These are phyloP conservation scores for Caenorhabditis imperialis DNA, from an alignment of 2,888 invertebrate genomes.

Conservation along the genomic window DNA sequence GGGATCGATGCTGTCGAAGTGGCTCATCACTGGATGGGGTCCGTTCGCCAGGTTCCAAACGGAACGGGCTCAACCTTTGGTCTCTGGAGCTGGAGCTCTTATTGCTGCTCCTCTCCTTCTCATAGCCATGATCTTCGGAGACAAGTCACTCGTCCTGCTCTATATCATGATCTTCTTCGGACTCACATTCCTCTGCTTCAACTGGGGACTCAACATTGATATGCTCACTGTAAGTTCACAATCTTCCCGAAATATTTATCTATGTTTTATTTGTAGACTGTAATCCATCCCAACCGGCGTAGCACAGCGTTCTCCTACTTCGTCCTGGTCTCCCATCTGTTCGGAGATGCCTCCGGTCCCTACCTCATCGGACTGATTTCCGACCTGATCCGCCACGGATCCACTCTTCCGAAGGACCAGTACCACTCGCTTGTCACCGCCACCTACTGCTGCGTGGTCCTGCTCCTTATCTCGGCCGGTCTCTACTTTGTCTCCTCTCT, in stretches of 20 bases:
- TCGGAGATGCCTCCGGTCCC: constrained; percentile 99
- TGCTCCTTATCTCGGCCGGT: constrained; percentile 52
- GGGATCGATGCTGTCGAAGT: constrained; percentile 85
- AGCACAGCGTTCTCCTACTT: constrained; percentile 98
- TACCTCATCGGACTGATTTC: constrained; percentile 87
- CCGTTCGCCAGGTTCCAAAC: constrained; percentile 59
- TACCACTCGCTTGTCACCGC: constrained; percentile 60
- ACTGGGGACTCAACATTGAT: constrained; percentile 98
- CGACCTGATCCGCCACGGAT: constrained; percentile 67
- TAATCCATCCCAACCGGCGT: constrained; percentile 93
- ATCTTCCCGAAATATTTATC: background rate
- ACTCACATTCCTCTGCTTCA: constrained; percentile 87
- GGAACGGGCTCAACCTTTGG: constrained; percentile 80
- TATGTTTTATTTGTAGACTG: constrained; percentile 86
- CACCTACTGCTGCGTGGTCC: constrained; percentile 55
- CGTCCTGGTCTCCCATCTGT: constrained; percentile 93
- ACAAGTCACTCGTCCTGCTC: constrained; percentile 51
- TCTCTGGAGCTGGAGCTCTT: constrained; percentile 92
- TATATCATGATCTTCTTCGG: constrained; percentile 79
- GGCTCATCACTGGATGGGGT: constrained; percentile 54
- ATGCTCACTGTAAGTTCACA: constrained; percentile 81
- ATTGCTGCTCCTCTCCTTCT: constrained; percentile 84
- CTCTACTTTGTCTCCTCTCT: constrained; percentile 61
- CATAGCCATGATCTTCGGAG: constrained; percentile 58
- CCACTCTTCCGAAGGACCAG: constrained; percentile 56